phyloP scores from a whole-genome alignment of 2,797 vertebrate species.

The Sparidentex hasta region DNA sequence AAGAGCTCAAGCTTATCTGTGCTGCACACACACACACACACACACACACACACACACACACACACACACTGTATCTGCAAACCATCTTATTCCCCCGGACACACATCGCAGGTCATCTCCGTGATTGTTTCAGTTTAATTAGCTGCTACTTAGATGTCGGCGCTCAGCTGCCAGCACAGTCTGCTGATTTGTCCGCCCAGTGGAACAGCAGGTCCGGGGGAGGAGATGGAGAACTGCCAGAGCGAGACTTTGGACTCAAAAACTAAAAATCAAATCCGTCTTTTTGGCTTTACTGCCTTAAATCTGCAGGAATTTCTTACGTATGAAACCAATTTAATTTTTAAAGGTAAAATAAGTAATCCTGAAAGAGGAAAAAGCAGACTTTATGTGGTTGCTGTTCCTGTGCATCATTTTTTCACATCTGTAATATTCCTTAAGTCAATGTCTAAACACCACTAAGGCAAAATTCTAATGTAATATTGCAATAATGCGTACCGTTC shows the following conservation, averaged over 20 bases:
- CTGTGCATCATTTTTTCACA: background rate
- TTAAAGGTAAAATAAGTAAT: background rate
- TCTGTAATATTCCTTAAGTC: background rate
- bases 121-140: constrained; percentile 42
- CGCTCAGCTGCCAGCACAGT: constrained; percentile 4
- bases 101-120: constrained; percentile 10
- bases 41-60: background rate
- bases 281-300: background rate
- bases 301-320: background rate
- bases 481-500: too few relatives aligned
- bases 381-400: too few relatives aligned
- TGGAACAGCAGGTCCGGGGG: constrained; percentile 43
- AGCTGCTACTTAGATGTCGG: constrained; percentile 27
- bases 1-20: constrained; percentile 37
- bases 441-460: background rate
- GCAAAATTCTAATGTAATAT: background rate
- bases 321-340: background rate
- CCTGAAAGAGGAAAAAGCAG: background rate
- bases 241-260: constrained; percentile 1
- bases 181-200: constrained; percentile 18
- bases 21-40: constrained; percentile 1
- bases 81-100: background rate
- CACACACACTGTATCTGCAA: constrained; percentile 14
- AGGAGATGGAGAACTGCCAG: constrained; percentile 47
- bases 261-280: constrained; percentile 2